These are phyloP conservation scores for Diplosoma virens DNA, from an alignment of 23 tunicate species.

Conservation along the genomic window DNA sequence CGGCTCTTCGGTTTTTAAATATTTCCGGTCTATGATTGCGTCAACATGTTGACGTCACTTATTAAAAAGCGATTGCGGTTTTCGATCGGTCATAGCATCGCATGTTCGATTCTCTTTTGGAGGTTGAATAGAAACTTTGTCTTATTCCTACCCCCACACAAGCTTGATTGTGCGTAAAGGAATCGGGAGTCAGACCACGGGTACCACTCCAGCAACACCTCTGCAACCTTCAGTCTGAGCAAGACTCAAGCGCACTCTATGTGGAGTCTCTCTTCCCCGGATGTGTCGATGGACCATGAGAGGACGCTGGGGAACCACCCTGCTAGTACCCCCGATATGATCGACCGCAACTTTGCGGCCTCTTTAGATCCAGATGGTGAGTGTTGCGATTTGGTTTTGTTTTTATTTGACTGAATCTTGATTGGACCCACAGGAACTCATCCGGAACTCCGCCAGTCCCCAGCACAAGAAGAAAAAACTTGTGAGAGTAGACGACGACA, in stretches of 20 bases:
- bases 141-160: too few species aligned
- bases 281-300: slow-evolving; percentile 74
- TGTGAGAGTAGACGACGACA: slow-evolving; percentile 48
- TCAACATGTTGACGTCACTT: too few species aligned
- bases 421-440: too few species aligned
- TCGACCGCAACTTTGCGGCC: slow-evolving; percentile 9
- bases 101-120: too few species aligned
- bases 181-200: slow-evolving; percentile 41
- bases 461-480: not conserved
- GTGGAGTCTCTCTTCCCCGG: slow-evolving; percentile 83
- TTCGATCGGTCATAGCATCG: too few species aligned
- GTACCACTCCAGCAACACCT: slow-evolving; percentile 51
- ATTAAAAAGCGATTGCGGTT: too few species aligned
- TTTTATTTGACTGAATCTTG: too few species aligned
- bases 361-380: too few species aligned
- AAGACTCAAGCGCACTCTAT: slow-evolving; percentile 32
- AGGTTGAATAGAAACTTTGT: too few species aligned
- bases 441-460: slow-evolving; percentile 34
- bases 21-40: too few species aligned
- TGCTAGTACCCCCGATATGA: slow-evolving; percentile 48
- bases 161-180: not conserved
- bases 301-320: slow-evolving; percentile 24
- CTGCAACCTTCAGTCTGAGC: slow-evolving; percentile 45
- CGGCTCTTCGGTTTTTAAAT: too few species aligned
- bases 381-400: too few species aligned